These are phyloP conservation scores for Urocynchramus pylzowi DNA, from an alignment of 2,113 vertebrate species.

Conservation along the genomic window DNA sequence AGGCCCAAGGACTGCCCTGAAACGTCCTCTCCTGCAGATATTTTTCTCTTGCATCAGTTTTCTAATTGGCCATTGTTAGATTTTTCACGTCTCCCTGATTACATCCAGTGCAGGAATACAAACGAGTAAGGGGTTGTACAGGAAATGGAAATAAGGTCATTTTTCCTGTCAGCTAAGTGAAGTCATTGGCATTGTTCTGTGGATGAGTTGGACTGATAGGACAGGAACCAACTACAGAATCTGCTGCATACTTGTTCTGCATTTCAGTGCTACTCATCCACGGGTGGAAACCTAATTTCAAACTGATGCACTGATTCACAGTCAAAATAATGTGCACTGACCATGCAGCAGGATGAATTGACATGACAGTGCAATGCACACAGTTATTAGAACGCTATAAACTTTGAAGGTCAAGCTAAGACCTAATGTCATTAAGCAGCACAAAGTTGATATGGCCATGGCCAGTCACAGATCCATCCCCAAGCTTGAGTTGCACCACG, in stretches of 20 bases:
- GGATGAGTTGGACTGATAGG: background rate
- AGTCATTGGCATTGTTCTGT: slow-evolving; percentile 18
- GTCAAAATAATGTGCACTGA: slow-evolving; percentile 2
- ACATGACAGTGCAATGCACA: background rate
- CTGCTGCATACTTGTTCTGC: background rate
- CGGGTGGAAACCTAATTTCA: background rate
- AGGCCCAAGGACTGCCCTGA: background rate
- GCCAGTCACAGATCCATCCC: background rate
- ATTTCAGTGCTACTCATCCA: background rate
- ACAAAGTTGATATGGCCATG: background rate
- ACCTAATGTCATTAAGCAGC: background rate
- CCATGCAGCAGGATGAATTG: background rate
- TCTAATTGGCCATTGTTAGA: background rate
- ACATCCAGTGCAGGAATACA: background rate
- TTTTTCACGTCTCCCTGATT: background rate
- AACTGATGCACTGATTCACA: background rate
- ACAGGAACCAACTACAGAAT: background rate
- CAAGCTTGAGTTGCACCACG: background rate
- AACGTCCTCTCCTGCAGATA: background rate
- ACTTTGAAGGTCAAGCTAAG: background rate
- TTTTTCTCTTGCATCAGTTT: background rate
- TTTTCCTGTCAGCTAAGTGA: slow-evolving; percentile 21
- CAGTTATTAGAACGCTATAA: background rate
- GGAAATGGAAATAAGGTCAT: slow-evolving; percentile 48
- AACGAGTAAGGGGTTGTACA: background rate